Base-by-base conservation (phyloP, 2,113 vertebrate species). In the Lepus americanus region DNA sequence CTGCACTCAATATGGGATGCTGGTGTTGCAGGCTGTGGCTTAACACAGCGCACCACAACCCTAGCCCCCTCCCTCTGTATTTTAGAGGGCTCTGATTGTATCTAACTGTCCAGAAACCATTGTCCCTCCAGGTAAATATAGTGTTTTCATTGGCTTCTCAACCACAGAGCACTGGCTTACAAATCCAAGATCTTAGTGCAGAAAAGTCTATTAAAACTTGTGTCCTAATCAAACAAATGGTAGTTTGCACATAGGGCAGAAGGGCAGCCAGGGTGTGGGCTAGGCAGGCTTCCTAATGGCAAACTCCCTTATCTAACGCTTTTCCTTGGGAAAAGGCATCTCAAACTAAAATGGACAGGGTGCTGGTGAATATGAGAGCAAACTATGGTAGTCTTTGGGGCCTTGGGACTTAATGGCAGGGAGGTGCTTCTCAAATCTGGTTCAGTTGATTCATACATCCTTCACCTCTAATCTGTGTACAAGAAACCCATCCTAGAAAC, bases 311-410 rank as follows among this genome's bases (percentile, higher is more conserved):
- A 2, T 19, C 83, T 36, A 49, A 80, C 77, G 27, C 0, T 63
- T 89, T 67, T 64, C 81, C 80, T 19, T 14, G 87, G 72, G 77
- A 95, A 96, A 88, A 94, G 49, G 91, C 87, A 67, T 94, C 97
- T 96, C 83, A 78, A 79, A 78, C 27, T 85, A 84, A 70, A 61
- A 74, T 84, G n/a, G 61, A 76, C 61, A 31, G 78, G 69, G 59
- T 63, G 96, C 59, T 63, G 31, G 23, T n/a, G 85, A 87, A 69
- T 72, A 61, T 69, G 91, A 85, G 70, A 76, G 79, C 64, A 49
- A 80, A 90, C 49, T 33, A 6, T 31, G 59, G 25, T 69, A 69
- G 76, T 27, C 76, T 8, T 55, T 64, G 67, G 66, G 66, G 83
- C 94, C n/a, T 27, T 3, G 63, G 33, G 74, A 72, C 67, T 95